Evolutionary conservation across 2,113 vertebrate genomes (phyloP), one percentile per base, ranked within the genome.

Genomic region (Ophiodon elongatus): DNA sequence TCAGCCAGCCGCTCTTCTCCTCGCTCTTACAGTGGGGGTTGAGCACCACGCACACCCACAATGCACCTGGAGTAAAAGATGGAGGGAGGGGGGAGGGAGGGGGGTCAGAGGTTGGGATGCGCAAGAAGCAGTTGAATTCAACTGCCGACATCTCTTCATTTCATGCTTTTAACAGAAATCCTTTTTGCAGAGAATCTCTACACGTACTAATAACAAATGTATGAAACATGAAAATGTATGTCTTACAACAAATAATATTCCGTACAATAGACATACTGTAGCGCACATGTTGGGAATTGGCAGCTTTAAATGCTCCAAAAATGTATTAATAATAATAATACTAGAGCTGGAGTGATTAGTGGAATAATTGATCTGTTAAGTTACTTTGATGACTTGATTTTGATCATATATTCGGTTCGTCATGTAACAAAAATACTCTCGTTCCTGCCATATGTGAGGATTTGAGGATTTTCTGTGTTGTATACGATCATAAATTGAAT

Each of bases 21-120:
- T 99, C 98, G 69, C 97, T 96, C 92, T 99, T 99, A 91, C 98
- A 99, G 93, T 99, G 98, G 0, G 98, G 98, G 93, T 99, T 99
- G 64, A 99, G 91, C 93, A 99, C 98, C 70, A 99, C 97, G 0
- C 98, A 99, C 75, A 99, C 98, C 98, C 98, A 99, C 89, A 99
- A 92, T 0, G 98, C 98, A 94, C 98, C 98, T 99, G 95, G 80
- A 76, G 35, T 39, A 4, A 56, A 45, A 45, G 43, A 45, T 4
- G 13, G 43, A 11, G 52, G 17, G 1, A 33, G 67, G 0, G 45
- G 57, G n/a, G n/a, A n/a, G n/a, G 2, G 6, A 64, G 1, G 37
- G 67, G 0, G 45, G 57, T 73, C 57, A 82, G 56, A 66, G 45
- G 52, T 85, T 57, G 63, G 73, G 19, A n/a, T 9, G 33, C 14